These are phyloP conservation scores for Danio albolineatus DNA, from an alignment of 2,797 vertebrate species.

Conservation along the genomic window DNA sequence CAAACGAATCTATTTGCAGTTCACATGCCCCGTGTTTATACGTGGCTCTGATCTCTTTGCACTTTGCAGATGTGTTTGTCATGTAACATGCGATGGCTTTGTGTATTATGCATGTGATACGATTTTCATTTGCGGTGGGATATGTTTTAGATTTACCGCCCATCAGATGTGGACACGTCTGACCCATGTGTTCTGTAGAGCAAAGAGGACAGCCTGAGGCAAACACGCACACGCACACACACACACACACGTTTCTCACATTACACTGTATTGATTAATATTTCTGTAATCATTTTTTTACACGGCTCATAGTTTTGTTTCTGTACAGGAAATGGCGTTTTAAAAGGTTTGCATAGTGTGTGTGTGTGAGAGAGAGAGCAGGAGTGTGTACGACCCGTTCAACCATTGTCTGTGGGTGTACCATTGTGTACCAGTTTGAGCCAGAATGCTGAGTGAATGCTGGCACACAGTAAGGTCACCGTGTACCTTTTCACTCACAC, in stretches of 20 bases:
- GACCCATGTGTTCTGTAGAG: conserved; percentile 44
- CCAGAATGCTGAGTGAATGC: conserved; percentile 64
- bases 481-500: conserved; percentile 30
- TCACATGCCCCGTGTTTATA: background rate
- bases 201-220: conserved; percentile 46
- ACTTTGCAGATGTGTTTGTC: conserved; percentile 26
- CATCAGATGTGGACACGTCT: conserved; percentile 22
- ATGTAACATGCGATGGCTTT: background rate
- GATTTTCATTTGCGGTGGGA: conserved; percentile 7
- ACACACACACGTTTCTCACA: conserved; percentile 4
- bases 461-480: conserved; percentile 44
- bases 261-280: conserved; percentile 40
- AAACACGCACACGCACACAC: background rate
- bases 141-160: conserved; percentile 33
- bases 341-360: conserved; percentile 18
- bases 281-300: conserved; percentile 25
- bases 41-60: conserved; percentile 17
- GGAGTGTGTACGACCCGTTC: conserved; percentile 9
- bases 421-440: conserved; percentile 65
- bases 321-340: conserved; percentile 22
- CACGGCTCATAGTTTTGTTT: conserved; percentile 25
- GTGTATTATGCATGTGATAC: conserved; percentile 32
- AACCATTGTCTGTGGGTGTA: conserved; percentile 25
- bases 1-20: conserved; percentile 17
- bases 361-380: conserved; percentile 19